Conservation (phyloP, 2,888 invertebrate genomes). For the Dastarcus helophoroides region DNA sequence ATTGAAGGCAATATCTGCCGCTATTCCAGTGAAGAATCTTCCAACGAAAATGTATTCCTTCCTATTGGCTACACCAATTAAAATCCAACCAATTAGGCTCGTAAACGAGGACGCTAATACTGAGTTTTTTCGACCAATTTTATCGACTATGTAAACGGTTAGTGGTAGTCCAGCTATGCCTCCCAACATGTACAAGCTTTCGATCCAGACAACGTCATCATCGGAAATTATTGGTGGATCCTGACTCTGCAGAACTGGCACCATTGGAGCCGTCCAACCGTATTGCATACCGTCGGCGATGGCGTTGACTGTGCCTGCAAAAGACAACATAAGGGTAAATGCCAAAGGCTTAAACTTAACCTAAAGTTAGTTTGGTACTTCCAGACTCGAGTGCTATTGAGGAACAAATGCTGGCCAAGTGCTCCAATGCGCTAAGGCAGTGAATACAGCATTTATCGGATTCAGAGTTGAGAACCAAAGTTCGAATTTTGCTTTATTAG, state of each 20-base stretch:
- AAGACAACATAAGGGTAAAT: no score
- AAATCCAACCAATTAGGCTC: slow-evolving; percentile 30
- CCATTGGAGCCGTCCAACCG: slow-evolving; percentile 32
- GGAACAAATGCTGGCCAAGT: no score
- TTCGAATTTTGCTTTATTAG: no score
- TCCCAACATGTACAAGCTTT: slow-evolving; percentile 22
- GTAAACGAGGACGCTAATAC: slow-evolving; percentile 27
- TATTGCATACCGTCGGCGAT: slow-evolving; percentile 35
- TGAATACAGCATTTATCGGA: no score
- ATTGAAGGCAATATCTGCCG: slow-evolving; percentile 33
- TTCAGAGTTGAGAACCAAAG: no score
- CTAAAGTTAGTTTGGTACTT: no score
- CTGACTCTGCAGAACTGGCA: slow-evolving; percentile 25
- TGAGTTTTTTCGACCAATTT: slow-evolving; percentile 28
- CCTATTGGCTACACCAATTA: slow-evolving; percentile 23
- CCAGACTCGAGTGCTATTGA: no score
- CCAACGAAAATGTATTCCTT: slow-evolving; percentile 26
- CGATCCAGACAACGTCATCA: slow-evolving; percentile 23
- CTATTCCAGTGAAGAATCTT: slow-evolving; percentile 28
- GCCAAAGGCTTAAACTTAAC: no score
- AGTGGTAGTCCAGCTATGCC: slow-evolving; percentile 25
- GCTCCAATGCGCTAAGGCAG: no score
- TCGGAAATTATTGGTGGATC: slow-evolving; percentile 25
- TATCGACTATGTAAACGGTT: slow-evolving; percentile 26
- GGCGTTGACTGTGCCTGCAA: slow-evolving; percentile 30